Percentiles rank a stretch among this genome's conserved stretches.
phyloP scores from a whole-genome alignment of 2,113 vertebrate species.

The Paracanthobrama guichenoti region DNA sequence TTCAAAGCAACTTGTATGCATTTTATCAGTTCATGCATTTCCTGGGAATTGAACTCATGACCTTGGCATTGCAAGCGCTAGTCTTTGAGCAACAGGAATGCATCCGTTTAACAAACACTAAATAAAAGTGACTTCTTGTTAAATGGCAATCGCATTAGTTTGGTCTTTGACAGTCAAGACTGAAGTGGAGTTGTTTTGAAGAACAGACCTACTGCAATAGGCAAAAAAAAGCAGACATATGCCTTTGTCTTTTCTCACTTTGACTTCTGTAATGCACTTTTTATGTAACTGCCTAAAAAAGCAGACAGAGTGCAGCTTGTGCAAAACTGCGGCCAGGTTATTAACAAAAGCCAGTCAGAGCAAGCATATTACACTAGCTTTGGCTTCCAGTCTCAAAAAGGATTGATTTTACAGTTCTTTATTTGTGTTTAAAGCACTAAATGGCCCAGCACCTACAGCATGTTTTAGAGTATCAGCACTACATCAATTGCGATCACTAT shows the following conservation, averaged over 20 bases:
- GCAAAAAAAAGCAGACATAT: neutral
- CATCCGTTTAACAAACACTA: neutral
- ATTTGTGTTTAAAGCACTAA: conserved; percentile 35
- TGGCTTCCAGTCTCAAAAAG: conserved; percentile 6
- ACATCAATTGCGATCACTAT: conserved; percentile 27
- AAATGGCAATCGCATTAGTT: too few relatives aligned
- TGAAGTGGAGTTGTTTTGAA: neutral
- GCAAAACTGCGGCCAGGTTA: conserved; percentile 21
- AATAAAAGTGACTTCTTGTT: neutral
- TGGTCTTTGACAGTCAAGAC: too few relatives aligned
- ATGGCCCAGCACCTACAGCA: neutral
- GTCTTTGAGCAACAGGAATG: too few relatives aligned
- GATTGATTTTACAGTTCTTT: conserved; percentile 24
- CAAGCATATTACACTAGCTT: conserved; percentile 22
- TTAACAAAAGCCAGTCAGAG: conserved; percentile 35
- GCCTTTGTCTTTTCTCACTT: conserved; percentile 31
- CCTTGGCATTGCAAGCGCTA: neutral
- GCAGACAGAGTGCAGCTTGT: conserved; percentile 26
- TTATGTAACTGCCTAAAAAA: conserved; percentile 21
- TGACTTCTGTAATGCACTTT: conserved; percentile 32
- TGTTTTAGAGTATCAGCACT: neutral
- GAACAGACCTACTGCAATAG: neutral
- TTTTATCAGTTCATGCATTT: neutral
- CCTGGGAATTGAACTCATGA: neutral
- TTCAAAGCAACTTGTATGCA: neutral